Evolutionary conservation across 2,113 vertebrate genomes (phyloP).

Genomic region (Syngnathoides biaculeatus): DNA sequence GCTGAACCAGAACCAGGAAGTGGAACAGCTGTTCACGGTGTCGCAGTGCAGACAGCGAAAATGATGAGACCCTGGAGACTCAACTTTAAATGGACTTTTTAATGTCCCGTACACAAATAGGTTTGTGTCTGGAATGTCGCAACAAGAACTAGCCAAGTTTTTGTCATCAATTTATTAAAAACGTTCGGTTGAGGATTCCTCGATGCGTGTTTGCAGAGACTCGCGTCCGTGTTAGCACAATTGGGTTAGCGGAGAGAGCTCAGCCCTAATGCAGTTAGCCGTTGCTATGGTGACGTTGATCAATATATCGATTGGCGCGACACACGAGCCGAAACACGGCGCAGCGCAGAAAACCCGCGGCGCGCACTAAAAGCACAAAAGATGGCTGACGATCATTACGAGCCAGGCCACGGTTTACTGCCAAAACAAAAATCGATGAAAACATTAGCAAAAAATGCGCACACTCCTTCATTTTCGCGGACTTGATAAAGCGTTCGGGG

Average conservation of each 20-base stretch:
- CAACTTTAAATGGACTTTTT: background rate
- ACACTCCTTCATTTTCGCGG: background rate
- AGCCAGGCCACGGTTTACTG: background rate
- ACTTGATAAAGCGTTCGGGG: background rate
- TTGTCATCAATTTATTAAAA: background rate
- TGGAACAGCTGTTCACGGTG: background rate
- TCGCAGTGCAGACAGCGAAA: constrained; percentile 3
- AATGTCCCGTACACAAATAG: background rate
- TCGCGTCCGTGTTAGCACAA: background rate
- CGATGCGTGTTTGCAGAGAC: background rate
- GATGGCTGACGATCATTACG: background rate
- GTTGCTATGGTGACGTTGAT: constrained; percentile 36
- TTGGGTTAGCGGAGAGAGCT: constrained; percentile 35
- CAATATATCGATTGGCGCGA: constrained; percentile 32
- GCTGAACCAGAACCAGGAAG: constrained; percentile 1
- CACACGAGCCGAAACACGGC: background rate
- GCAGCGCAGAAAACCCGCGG: background rate
- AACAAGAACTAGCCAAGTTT: background rate
- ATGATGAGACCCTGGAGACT: background rate
- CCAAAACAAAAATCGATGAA: background rate
- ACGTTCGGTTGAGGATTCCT: background rate
- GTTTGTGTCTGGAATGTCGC: background rate
- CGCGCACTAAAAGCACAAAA: background rate
- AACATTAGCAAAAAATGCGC: background rate
- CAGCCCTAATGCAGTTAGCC: constrained; percentile 32